Conservation (phyloP, 92 coral and sea anemone species). For the Galaxea fascicularis region DNA sequence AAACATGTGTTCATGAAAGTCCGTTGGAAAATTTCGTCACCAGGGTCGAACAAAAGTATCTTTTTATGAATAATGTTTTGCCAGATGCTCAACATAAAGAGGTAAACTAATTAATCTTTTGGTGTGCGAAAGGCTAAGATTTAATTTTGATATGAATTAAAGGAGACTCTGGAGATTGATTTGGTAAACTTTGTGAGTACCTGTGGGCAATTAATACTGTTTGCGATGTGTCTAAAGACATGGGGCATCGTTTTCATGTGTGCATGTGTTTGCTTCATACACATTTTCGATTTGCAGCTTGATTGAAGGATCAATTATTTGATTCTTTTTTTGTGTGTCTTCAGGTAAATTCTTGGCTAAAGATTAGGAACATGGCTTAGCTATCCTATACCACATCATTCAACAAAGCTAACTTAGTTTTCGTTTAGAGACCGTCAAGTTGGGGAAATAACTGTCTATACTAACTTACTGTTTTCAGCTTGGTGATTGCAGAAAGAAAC, state of each 20-base stretch:
- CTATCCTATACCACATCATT: no score
- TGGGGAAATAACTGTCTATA: no score
- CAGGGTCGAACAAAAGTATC: background rate
- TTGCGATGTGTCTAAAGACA: background rate
- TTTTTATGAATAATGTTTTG: background rate
- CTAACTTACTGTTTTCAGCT: no score
- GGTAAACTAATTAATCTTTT: background rate
- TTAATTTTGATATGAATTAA: background rate
- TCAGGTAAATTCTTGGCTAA: no score
- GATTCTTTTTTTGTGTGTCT: background rate
- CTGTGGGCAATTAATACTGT: background rate
- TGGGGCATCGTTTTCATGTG: background rate
- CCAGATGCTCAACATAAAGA: background rate
- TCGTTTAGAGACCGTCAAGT: no score
- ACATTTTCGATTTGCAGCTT: no score
- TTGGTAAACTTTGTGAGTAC: no score
- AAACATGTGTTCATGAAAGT: constrained; percentile 16
- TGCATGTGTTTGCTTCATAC: no score
- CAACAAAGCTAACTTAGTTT: no score
- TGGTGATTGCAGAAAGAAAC: no score
- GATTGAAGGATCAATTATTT: no score
- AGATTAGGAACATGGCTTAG: no score
- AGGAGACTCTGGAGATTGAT: background rate
- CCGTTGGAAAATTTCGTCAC: background rate
- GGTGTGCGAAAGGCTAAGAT: background rate